A percentile compares a stretch with the other conserved stretches of the same genome.
Evolutionary conservation across 2,888 invertebrate species (phyloP).

Genomic region (Herminia tarsipennalis): DNA sequence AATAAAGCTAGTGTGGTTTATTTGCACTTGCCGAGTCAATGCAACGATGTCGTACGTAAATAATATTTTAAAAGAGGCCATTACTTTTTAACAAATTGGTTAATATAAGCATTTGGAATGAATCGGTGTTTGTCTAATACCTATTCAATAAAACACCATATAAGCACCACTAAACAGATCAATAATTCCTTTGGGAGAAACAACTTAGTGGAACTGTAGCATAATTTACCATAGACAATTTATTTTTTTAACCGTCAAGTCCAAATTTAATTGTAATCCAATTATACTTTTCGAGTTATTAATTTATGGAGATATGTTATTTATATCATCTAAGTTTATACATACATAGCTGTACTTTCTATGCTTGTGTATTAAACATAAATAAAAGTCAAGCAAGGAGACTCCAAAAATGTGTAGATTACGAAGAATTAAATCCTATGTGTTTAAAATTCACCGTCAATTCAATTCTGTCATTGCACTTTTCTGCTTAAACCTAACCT

Average conservation of each 20-base stretch:
- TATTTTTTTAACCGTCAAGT: too few species aligned
- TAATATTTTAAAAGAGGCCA: not conserved
- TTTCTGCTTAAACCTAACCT: too few species aligned
- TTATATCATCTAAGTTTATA: not conserved
- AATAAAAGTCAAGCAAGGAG: conserved; percentile 9
- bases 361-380: not conserved
- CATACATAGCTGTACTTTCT: not conserved
- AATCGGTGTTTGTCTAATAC: too few species aligned
- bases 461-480: not conserved
- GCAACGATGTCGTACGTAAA: not conserved
- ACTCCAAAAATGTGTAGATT: conserved; percentile 19
- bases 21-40: conserved; percentile 14
- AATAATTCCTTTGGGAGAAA: too few species aligned
- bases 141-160: too few species aligned
- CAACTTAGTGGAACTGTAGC: too few species aligned
- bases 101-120: too few species aligned
- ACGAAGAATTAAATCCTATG: conserved; percentile 19
- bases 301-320: not conserved
- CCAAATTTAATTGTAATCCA: too few species aligned
- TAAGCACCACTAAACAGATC: too few species aligned
- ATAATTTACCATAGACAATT: too few species aligned
- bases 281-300: too few species aligned
- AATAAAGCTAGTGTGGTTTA: conserved; percentile 29
- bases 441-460: conserved; percentile 27
- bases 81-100: too few species aligned